Conservation (phyloP, 2,113 vertebrate species). For the Peucedramus taeniatus region DNA sequence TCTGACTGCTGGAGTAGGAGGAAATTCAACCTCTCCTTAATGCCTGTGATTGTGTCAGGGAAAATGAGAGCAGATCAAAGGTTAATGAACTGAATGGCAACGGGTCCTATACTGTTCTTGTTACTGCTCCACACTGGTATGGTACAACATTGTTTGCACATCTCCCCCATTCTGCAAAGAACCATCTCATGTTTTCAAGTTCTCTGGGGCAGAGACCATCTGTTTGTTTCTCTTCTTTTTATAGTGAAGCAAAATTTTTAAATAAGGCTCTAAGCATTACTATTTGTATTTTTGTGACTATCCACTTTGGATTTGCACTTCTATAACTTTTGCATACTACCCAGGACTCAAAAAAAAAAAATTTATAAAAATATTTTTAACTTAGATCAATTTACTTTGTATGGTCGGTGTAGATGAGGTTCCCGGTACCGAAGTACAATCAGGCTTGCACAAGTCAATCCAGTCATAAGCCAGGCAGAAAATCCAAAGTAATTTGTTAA, state of each 20-base stretch:
- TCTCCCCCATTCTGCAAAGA: background rate
- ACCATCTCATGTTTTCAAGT: background rate
- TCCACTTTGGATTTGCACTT: background rate
- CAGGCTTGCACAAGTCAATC: constrained; percentile 63
- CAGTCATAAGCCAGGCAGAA: constrained; percentile 64
- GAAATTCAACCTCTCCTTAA: background rate
- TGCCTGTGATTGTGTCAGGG: background rate
- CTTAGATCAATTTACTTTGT: constrained; percentile 64
- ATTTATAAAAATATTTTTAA: background rate
- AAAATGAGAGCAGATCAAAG: background rate
- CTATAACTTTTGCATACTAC: background rate
- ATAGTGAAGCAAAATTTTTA: background rate
- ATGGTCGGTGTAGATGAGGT: constrained; percentile 65
- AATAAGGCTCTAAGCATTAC: background rate
- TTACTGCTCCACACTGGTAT: background rate
- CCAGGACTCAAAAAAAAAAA: background rate
- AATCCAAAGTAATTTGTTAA: constrained; percentile 73
- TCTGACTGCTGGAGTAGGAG: background rate
- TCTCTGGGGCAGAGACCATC: background rate
- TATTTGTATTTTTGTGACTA: background rate
- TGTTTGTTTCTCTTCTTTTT: background rate
- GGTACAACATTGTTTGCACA: background rate
- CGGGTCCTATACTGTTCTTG: background rate
- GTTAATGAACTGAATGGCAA: background rate
- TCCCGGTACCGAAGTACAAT: constrained; percentile 69